These are phyloP conservation scores for Setophaga kirtlandii DNA, from an alignment of 2,113 vertebrate species.

Conservation along the genomic window DNA sequence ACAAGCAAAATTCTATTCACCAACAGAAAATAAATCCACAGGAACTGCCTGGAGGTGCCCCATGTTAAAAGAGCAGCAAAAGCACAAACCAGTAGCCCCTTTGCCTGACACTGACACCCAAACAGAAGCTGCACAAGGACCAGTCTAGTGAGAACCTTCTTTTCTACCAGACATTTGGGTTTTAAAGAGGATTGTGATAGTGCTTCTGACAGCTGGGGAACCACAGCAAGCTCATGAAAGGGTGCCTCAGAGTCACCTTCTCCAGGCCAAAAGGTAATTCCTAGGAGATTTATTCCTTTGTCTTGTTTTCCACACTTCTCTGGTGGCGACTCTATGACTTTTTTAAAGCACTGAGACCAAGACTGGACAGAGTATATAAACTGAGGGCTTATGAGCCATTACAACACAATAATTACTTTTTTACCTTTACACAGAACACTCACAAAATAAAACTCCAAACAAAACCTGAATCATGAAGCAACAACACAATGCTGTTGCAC, in stretches of 20 bases:
- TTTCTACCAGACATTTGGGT: not conserved
- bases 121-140: not conserved
- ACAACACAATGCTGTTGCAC: not conserved
- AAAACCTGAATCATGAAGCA: not conserved
- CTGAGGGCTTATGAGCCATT: not conserved
- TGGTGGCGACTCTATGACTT: not conserved
- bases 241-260: not conserved
- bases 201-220: not conserved
- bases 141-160: not conserved
- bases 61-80: not conserved
- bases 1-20: not conserved
- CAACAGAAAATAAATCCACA: not conserved
- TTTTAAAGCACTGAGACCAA: not conserved
- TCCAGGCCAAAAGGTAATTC: not conserved
- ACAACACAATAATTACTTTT: not conserved
- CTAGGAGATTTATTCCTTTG: not conserved
- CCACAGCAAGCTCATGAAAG: not conserved
- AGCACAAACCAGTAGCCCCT: not conserved
- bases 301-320: not conserved
- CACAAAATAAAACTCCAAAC: not conserved
- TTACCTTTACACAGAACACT: not conserved
- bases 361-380: not conserved
- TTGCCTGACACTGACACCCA: not conserved
- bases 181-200: not conserved
- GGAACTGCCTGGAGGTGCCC: not conserved